A percentile compares a stretch with the other conserved stretches of the same genome.
These are phyloP conservation scores for Poecilia gillii DNA, from an alignment of 2,797 vertebrate genomes.

Conservation along the genomic window DNA sequence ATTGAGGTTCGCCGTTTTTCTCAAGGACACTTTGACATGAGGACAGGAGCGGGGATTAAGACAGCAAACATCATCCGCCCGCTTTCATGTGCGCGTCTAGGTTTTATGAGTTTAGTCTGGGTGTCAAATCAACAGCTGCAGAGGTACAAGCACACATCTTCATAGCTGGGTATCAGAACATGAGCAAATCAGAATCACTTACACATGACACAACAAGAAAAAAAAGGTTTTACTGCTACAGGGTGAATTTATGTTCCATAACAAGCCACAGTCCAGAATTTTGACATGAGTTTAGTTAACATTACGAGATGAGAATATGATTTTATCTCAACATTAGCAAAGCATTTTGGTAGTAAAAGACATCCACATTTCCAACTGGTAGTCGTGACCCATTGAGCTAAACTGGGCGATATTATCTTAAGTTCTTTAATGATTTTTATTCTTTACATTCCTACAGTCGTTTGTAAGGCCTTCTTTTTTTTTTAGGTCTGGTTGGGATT, in stretches of 20 bases:
- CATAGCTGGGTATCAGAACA: slow-evolving; percentile 2
- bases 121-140: slow-evolving; percentile 3
- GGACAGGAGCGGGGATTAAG: background rate
- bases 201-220: background rate
- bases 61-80: background rate
- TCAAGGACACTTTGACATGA: slow-evolving; percentile 6
- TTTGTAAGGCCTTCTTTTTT: background rate
- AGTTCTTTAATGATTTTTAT: background rate
- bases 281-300: background rate
- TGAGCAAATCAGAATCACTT: background rate
- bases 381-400: background rate
- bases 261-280: background rate
- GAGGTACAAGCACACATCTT: background rate
- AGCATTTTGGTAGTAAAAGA: background rate
- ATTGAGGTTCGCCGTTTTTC: background rate
- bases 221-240: background rate
- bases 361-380: background rate
- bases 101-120: slow-evolving; percentile 2
- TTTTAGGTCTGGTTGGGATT: background rate
- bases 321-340: background rate
- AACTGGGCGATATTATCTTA: background rate
- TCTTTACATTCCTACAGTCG: background rate
- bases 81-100: slow-evolving; percentile 4
- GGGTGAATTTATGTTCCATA: background rate
- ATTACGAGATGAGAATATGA: background rate